These are phyloP conservation scores for Crypturellus undulatus DNA, from an alignment of 2,113 vertebrate species.

Conservation along the genomic window DNA sequence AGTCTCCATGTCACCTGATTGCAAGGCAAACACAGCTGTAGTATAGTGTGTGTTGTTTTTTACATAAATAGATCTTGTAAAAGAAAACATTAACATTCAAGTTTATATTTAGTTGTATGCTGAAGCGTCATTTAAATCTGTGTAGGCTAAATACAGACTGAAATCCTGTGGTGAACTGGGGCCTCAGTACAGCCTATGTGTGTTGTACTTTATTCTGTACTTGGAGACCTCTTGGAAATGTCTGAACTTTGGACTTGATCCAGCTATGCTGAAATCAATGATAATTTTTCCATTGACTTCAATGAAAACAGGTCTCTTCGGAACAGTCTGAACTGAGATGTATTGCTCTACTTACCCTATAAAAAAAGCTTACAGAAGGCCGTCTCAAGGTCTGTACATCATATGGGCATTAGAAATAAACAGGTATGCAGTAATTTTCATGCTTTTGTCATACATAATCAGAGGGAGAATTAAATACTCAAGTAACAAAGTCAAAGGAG, in stretches of 20 bases:
- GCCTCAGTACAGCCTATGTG: not conserved
- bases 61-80: not conserved
- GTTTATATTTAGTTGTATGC: not conserved
- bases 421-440: not conserved
- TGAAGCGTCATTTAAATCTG: not conserved
- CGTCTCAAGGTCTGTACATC: not conserved
- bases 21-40: not conserved
- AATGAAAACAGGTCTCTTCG: conserved; percentile 20
- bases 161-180: not conserved
- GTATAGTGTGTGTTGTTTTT: not conserved
- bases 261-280: conserved; percentile 43
- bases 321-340: conserved; percentile 29
- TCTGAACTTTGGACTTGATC: conserved; percentile 39
- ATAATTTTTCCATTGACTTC: conserved; percentile 38
- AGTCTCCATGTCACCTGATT: not conserved
- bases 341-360: conserved; percentile 5
- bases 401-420: not conserved
- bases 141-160: not conserved
- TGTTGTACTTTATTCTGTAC: not conserved
- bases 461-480: not conserved
- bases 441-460: not conserved
- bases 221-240: conserved; percentile 10
- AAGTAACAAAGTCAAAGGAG: not conserved
- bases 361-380: not conserved
- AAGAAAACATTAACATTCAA: not conserved